A percentile compares a stretch with the other conserved stretches of the same genome.
Evolutionary conservation across 35 echinoderm and acorn worm genomes (phyloP).

Genomic region (Apostichopus parvimensis): DNA sequence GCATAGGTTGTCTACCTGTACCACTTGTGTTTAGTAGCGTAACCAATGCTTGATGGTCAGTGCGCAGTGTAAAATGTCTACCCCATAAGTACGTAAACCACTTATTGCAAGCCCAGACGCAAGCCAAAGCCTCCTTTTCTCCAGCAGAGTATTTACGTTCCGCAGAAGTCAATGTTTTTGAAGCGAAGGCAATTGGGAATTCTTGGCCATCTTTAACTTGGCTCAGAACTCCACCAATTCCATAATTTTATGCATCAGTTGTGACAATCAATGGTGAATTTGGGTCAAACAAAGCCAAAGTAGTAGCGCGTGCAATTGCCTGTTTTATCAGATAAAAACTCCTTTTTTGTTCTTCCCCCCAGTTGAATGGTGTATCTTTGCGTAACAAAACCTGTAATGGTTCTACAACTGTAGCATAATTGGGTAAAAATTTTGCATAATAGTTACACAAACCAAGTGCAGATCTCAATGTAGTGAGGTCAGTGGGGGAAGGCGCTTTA

Average conservation of each 20-base stretch:
- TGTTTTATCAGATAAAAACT: slow-evolving; percentile 51
- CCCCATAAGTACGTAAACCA: slow-evolving; percentile 75
- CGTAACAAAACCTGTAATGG: slow-evolving; percentile 43
- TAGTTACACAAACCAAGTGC: slow-evolving; percentile 50
- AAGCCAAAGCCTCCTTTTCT: slow-evolving; percentile 60
- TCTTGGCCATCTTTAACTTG: slow-evolving; percentile 54
- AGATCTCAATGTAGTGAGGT: slow-evolving; percentile 8
- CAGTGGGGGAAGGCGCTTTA: slow-evolving; percentile 17
- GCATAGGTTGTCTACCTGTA: slow-evolving; percentile 62
- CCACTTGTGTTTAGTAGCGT: slow-evolving; percentile 59
- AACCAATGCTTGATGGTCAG: slow-evolving; percentile 69
- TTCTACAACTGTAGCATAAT: slow-evolving; percentile 50
- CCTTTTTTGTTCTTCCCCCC: neutral
- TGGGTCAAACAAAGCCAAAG: slow-evolving; percentile 45
- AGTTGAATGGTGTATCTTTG: slow-evolving; percentile 43
- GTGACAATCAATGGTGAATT: slow-evolving; percentile 27
- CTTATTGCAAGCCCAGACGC: slow-evolving; percentile 61
- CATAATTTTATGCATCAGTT: slow-evolving; percentile 56
- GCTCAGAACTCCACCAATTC: slow-evolving; percentile 50
- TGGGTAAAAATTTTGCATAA: slow-evolving; percentile 58
- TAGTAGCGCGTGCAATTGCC: neutral
- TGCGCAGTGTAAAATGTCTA: slow-evolving; percentile 72
- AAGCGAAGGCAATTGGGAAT: slow-evolving; percentile 49
- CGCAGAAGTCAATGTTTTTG: slow-evolving; percentile 24
- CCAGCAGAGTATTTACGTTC: slow-evolving; percentile 54